phyloP scores from a whole-genome alignment of 2,797 vertebrate species.

The Acrocephalus scirpaceus region DNA sequence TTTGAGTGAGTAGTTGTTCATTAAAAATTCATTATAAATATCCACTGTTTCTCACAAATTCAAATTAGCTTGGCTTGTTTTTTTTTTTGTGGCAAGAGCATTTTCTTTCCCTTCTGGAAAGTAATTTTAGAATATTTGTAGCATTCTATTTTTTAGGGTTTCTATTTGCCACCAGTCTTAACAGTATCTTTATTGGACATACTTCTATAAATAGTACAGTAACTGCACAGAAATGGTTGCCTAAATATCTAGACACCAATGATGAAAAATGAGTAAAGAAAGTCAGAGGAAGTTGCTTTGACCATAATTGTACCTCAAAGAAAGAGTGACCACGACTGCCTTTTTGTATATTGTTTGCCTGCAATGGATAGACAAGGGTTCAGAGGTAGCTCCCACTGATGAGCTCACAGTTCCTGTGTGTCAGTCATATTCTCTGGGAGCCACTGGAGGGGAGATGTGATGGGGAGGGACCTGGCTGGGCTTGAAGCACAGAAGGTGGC shows the following conservation, averaged over 20 bases:
- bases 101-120: neutral
- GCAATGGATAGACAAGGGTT: neutral
- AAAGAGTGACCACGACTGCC: neutral
- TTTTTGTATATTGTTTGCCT: neutral
- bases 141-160: neutral
- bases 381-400: neutral
- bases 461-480: neutral
- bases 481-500: rapidly evolving
- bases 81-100: neutral
- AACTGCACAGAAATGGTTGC: neutral
- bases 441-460: neutral
- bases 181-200: neutral
- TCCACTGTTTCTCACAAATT: neutral
- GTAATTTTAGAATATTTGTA: slow-evolving; percentile 2
- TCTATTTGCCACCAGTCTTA: neutral
- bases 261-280: neutral
- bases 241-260: neutral
- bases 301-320: neutral
- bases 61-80: neutral
- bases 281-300: neutral
- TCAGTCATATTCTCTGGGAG: neutral
- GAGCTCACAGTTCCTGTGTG: rapidly evolving
- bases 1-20: neutral
- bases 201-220: neutral
- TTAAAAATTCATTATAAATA: neutral